Conservation (phyloP, 2,888 invertebrate species). For the Sphinx pinastri region DNA sequence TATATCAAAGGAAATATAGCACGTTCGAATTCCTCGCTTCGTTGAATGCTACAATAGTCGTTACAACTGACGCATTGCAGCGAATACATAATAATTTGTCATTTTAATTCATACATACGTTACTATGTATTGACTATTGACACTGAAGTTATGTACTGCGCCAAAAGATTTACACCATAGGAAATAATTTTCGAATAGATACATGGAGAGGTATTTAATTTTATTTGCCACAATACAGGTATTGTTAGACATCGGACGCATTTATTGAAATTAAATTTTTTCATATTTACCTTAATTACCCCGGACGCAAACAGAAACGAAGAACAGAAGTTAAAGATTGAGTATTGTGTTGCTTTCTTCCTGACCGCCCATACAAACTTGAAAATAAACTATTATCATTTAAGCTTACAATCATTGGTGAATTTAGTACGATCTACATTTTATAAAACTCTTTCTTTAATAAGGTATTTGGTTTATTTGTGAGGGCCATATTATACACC, state of each 20-base stretch:
- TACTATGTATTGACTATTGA: slow-evolving; percentile 2
- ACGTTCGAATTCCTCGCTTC: slow-evolving; percentile 20
- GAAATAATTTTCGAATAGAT: not conserved
- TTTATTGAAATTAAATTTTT: too few relatives aligned
- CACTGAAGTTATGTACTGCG: not conserved
- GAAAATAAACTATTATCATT: not conserved
- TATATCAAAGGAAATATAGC: slow-evolving; percentile 16
- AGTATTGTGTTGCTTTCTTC: not conserved
- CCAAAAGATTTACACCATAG: not conserved
- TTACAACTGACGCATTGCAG: slow-evolving; percentile 24
- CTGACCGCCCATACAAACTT: not conserved
- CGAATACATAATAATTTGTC: slow-evolving; percentile 22
- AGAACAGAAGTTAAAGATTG: not conserved
- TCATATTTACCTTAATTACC: too few relatives aligned
- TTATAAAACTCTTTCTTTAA: not conserved
- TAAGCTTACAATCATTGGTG: not conserved
- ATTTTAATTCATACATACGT: slow-evolving; percentile 19
- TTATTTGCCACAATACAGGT: not conserved
- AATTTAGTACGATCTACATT: too few relatives aligned
- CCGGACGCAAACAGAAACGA: not conserved
- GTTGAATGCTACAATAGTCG: slow-evolving; percentile 18
- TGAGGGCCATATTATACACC: not conserved
- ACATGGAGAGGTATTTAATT: too few relatives aligned
- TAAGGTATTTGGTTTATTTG: not conserved
- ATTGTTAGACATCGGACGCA: too few relatives aligned